Evolutionary conservation across 2,888 invertebrate species (phyloP).

Genomic region (Rhimphoctona megacephalus): DNA sequence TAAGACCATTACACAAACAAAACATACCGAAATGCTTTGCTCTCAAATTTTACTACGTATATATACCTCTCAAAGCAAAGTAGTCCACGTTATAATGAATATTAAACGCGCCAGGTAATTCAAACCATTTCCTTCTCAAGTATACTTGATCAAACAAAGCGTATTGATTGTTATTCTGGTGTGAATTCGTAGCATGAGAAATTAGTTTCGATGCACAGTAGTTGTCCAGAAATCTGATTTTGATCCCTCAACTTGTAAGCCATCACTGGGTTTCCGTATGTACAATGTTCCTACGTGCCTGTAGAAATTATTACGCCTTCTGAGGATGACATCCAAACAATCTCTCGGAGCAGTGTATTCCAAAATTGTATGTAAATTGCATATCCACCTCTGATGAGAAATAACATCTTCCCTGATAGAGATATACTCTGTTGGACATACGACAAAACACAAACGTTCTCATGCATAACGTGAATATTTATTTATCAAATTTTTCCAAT

Average conservation of each 20-base stretch:
- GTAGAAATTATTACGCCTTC: constrained; percentile 18
- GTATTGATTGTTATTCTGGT: constrained; percentile 31
- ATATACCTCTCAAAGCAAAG: neutral
- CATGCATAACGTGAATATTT: neutral
- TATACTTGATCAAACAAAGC: constrained; percentile 26
- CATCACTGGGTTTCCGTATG: constrained; percentile 3
- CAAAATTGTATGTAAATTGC: neutral
- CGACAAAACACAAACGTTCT: neutral
- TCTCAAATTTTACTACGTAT: neutral
- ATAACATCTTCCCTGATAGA: neutral
- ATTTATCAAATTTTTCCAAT: neutral
- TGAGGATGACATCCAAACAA: constrained; percentile 18
- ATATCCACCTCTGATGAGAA: neutral
- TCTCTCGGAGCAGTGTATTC: neutral
- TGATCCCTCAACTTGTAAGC: neutral
- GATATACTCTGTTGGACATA: neutral
- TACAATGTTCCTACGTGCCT: constrained; percentile 26
- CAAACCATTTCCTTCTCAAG: constrained; percentile 7
- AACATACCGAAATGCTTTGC: neutral
- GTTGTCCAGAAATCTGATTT: constrained; percentile 17
- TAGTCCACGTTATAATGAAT: neutral
- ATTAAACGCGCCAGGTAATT: constrained; percentile 8
- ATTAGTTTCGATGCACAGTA: constrained; percentile 19
- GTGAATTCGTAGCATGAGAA: neutral
- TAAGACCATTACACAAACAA: neutral